A percentile compares a stretch with the other conserved stretches of the same genome.
These are phyloP conservation scores for Austrolebias charrua DNA, from an alignment of 2,797 vertebrate genomes.

Conservation along the genomic window DNA sequence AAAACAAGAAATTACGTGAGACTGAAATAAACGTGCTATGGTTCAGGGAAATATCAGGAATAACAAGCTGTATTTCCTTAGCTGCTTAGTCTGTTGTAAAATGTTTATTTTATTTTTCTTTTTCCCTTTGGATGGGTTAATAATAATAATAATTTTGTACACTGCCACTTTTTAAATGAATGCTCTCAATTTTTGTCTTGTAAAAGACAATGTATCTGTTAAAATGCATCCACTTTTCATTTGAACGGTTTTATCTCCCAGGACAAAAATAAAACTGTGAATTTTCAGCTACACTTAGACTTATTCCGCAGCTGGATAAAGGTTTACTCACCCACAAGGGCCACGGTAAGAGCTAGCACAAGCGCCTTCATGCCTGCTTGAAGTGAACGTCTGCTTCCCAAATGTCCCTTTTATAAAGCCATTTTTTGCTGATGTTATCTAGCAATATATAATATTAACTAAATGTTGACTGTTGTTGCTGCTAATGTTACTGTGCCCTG, in stretches of 20 bases:
- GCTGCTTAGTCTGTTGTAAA: too few species aligned
- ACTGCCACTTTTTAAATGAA: not conserved
- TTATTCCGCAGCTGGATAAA: not conserved
- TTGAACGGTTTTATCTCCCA: not conserved
- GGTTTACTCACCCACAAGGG: constrained; percentile 67
- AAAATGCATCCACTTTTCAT: too few species aligned
- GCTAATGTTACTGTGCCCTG: constrained; percentile 49
- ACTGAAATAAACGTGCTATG: too few species aligned
- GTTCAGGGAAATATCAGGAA: not conserved
- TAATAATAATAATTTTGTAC: too few species aligned
- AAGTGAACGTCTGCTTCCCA: constrained; percentile 17
- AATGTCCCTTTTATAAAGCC: constrained; percentile 56
- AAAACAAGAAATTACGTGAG: not conserved
- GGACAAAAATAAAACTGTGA: not conserved
- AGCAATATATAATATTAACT: constrained; percentile 61
- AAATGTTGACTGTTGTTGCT: constrained; percentile 24
- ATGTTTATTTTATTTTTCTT: not conserved
- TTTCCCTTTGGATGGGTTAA: too few species aligned
- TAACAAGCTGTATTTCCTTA: not conserved
- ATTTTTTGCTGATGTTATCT: constrained; percentile 19
- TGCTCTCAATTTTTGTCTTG: not conserved
- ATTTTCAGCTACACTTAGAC: not conserved
- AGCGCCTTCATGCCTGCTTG: constrained; percentile 70
- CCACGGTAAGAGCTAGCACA: constrained; percentile 67
- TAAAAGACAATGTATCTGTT: not conserved